Base-by-base conservation (phyloP, 2,797 vertebrate species). In the Argentina silus region DNA sequence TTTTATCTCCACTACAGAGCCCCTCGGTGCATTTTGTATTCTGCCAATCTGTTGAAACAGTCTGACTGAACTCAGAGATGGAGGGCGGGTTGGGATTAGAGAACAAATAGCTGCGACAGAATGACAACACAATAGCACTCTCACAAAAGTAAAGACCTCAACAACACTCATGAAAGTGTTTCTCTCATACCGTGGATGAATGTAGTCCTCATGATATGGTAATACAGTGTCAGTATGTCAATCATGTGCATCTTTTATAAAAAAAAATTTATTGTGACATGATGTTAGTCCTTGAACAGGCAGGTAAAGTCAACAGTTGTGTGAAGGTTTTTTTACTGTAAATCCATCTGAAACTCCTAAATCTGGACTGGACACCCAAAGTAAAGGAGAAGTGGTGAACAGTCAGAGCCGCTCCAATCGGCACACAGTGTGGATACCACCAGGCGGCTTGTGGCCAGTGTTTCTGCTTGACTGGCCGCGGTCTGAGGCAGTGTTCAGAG, bases 11-110 rank as follows among this genome's bases (percentile, higher is more conserved):
- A 72, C 69, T 61, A 60, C 63, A 55, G 74, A 76, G 74, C 59
- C 50, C 67, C 15, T 43, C 69, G 17, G 44, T 44, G 63, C 63
- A 72, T 77, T 77, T 56, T 67, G 56, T 68, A 77, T 77, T 77
- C 75, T 72, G 57, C 70, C 75, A 77, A 69, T 77, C 75, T 77
- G 64, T 67, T 60, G 64, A 67, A 67, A 36, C 72, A 60, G 71
- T 43, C 72, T 42, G 55, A 51, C 36, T 27, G 48, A 45, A 36
- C 27, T 42, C 53, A 66, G 63, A 47, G 53, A 53, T 12, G 66
- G 48, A 53, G 71, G 53, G 12, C 6, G 45, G 48, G 48, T 17
- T 44, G 63, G 65, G 11, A 19, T 51, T 55, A 36, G 48, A 21
- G 43, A 53, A 44, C 23, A 70, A 65, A 60, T 36, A 5, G 23